phyloP scores from a whole-genome alignment of 2,113 vertebrate species.

The Ariopsis seemanni region DNA sequence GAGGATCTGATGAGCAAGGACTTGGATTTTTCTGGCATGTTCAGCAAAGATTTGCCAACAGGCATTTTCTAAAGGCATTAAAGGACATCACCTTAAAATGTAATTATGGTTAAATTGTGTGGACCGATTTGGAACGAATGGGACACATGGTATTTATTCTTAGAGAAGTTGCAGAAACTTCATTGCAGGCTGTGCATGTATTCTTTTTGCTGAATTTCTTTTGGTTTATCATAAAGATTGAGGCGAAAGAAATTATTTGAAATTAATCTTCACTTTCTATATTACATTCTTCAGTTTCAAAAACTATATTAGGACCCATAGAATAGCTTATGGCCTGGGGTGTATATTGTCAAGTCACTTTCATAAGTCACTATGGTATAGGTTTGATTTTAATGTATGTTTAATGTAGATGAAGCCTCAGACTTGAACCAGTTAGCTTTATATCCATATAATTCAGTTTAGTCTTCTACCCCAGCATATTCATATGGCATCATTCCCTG shows the following conservation, averaged over 20 bases:
- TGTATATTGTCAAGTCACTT: background rate
- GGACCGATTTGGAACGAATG: slow-evolving; percentile 31
- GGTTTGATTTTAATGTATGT: background rate
- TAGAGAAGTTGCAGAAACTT: slow-evolving; percentile 30
- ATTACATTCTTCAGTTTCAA: background rate
- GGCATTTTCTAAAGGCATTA: slow-evolving; percentile 85
- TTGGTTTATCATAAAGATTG: background rate
- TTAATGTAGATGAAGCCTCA: background rate
- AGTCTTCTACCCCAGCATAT: background rate
- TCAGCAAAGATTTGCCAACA: slow-evolving; percentile 92
- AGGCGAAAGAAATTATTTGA: background rate
- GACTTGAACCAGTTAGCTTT: background rate
- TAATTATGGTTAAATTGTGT: slow-evolving; percentile 25
- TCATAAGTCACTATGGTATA: background rate
- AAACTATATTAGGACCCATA: background rate
- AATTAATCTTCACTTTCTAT: slow-evolving; percentile 14
- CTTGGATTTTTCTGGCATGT: slow-evolving; percentile 95
- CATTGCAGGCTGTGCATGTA: slow-evolving; percentile 45
- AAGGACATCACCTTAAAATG: background rate
- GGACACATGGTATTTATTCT: slow-evolving; percentile 14
- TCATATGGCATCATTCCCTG: slow-evolving; percentile 18
- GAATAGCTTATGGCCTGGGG: background rate
- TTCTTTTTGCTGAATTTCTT: slow-evolving; percentile 15
- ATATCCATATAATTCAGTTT: background rate
- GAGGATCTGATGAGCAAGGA: slow-evolving; percentile 96